Evolutionary conservation across 2,797 vertebrate species (phyloP).

Genomic region (Mormyrus hasselquistii): DNA sequence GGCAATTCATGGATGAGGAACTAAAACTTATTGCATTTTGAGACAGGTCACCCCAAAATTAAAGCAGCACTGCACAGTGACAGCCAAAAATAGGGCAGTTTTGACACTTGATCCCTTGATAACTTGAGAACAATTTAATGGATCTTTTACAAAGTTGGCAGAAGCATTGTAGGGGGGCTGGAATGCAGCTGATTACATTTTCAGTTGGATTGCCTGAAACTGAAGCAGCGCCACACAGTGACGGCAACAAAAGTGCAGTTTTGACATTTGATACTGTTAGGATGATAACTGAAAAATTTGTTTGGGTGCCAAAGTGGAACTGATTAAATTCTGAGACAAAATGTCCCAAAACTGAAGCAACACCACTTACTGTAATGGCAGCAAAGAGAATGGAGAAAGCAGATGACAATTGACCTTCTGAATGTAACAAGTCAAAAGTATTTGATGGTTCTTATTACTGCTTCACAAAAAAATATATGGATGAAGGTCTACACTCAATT

Average conservation of each 20-base stretch:
- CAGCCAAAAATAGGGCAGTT: neutral
- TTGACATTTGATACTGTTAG: neutral
- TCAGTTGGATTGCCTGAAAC: neutral
- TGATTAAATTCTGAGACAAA: neutral
- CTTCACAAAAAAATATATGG: neutral
- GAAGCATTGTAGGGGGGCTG: neutral
- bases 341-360: neutral
- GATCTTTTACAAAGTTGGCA: neutral
- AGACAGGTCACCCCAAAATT: neutral
- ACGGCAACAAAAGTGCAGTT: neutral
- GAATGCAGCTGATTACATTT: neutral
- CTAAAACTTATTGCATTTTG: neutral
- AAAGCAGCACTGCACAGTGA: neutral
- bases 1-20: neutral
- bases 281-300: neutral
- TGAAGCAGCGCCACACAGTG: neutral
- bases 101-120: neutral
- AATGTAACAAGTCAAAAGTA: neutral
- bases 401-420: neutral
- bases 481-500: neutral
- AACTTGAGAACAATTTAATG: neutral
- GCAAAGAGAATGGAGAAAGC: neutral
- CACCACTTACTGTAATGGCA: neutral
- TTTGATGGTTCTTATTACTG: neutral
- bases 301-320: neutral